Base-by-base conservation (phyloP, 2,113 vertebrate species). In the Cyanoramphus novaezelandiae region DNA sequence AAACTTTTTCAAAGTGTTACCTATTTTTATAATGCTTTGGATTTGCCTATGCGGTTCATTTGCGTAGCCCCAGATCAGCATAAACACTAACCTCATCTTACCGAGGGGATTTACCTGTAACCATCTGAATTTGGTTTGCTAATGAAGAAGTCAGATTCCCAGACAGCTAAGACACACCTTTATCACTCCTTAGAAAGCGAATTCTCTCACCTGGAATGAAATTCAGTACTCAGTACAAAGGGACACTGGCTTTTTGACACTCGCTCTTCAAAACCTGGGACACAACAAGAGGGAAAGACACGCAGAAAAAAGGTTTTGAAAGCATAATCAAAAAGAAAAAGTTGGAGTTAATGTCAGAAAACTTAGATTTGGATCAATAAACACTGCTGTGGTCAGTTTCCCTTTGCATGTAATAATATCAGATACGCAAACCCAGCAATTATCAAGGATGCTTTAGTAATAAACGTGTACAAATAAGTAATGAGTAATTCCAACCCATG, bases 51-150 rank as follows among this genome's bases (percentile, higher is more conserved):
- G 86, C 0, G 9, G 69, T 72, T 92, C 53, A 91, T 97, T 97
- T 96, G 80, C 63, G 2, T 92, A 95, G 92, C 65, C 79, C 50
- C 87, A 96, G 82, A 96, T 95, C 89, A 97, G 71, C 94, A 95
- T 97, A 97, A 96, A 88, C 9, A 63, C 43, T 92, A 96, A 93
- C 93, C 76, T 93, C 85, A 93, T 94, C 60, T 96, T 41, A 91
- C 69, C 39, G 70, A 65, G 93, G 96, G 96, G 92, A 94, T 97
- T 96, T 96, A 96, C 92, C 94, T 84, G 60, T 71, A 95, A 93
- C 53, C 71, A 93, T 53, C 55, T 0, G 1, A 86, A 95, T 97
- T 96, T 97, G 93, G 29, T 91, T 97, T 97, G 92, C 75, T 95
- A 96, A 97, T 95, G 75, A 92, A 91, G 81, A 5, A 86, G 91